Evolutionary conservation across 2,113 vertebrate species (phyloP), one percentile per base, ranked within the genome.

Genomic region (Rhegmatorhina hoffmannsi): DNA sequence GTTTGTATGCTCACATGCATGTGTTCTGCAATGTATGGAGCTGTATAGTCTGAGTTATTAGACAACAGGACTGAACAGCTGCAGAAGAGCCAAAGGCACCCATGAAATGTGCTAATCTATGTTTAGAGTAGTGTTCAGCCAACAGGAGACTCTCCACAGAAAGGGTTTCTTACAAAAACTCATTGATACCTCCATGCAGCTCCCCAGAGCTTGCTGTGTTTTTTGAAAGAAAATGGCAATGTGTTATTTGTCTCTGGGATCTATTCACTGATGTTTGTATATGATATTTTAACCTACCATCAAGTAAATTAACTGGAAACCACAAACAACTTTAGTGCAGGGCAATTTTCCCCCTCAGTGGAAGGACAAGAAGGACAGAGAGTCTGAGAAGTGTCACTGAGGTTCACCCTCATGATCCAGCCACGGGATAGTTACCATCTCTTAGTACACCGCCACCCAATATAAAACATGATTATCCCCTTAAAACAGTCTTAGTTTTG

Each of bases 111-210:
- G 16, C 6, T 34, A 33, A 72, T 55, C 93, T 43, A 62, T 47
- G 7, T 38, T 50, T 49, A 25, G 17, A 63, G 4, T 29, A 50
- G 10, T 25, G 2, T 38, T 82, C 29, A 78, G 38, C 14, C 31
- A 72, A 23, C 4, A 60, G 31, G 7, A 67, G 4, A 56, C 13
- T 68, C 8, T 62, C 9, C 9, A 29, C 4, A 38, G 17, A 52
- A 56, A n/a, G 15, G 2, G 5, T 38, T 88, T 55, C 15, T 55
- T 62, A 66, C 9, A 50, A 67, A 91, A 79, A 10, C 6, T 7
- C 0, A 0, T 31, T 31, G 63, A 11, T 24, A 56, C 2, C 1
- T 9, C 7, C 20, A 49, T 50, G 17, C 20, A 82, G 5, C 6
- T 66, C 5, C 14, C 3, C 11, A 82, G 50, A 70, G 2, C 23